These are phyloP conservation scores for Drosophila fungiperda DNA, from an alignment of 2,888 invertebrate genomes.

Conservation along the genomic window DNA sequence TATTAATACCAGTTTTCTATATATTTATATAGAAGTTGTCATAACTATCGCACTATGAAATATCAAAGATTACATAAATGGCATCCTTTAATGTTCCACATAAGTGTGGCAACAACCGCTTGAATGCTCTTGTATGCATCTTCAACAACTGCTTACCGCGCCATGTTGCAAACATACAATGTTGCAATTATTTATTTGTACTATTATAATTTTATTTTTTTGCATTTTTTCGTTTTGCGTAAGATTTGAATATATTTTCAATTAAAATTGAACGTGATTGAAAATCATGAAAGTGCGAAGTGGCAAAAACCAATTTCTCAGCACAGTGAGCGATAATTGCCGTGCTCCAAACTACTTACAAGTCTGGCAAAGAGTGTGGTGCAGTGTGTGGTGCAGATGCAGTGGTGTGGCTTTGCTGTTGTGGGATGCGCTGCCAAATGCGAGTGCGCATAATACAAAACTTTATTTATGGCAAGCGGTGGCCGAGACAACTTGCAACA, in stretches of 20 bases:
- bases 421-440: conserved; percentile 80
- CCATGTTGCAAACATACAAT: conserved; percentile 27
- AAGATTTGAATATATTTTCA: conserved; percentile 74
- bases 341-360: conserved; percentile 33
- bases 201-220: conserved; percentile 26
- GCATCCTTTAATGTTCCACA: neutral
- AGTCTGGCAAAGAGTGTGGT: neutral
- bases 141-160: neutral
- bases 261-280: conserved; percentile 81
- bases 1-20: neutral
- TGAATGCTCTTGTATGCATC: neutral
- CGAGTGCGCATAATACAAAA: conserved; percentile 77
- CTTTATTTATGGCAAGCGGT: conserved; percentile 74
- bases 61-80: neutral
- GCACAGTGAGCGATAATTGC: conserved; percentile 81
- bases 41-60: neutral
- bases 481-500: conserved; percentile 58
- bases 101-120: neutral
- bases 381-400: neutral
- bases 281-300: conserved; percentile 80
- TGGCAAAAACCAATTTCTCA: conserved; percentile 80
- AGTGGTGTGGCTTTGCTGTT: conserved; percentile 49
- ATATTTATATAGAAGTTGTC: neutral
- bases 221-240: conserved; percentile 8
- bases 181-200: conserved; percentile 26